Conservation (phyloP, 2,797 vertebrate genomes). For the Peromyscus attwateri region DNA sequence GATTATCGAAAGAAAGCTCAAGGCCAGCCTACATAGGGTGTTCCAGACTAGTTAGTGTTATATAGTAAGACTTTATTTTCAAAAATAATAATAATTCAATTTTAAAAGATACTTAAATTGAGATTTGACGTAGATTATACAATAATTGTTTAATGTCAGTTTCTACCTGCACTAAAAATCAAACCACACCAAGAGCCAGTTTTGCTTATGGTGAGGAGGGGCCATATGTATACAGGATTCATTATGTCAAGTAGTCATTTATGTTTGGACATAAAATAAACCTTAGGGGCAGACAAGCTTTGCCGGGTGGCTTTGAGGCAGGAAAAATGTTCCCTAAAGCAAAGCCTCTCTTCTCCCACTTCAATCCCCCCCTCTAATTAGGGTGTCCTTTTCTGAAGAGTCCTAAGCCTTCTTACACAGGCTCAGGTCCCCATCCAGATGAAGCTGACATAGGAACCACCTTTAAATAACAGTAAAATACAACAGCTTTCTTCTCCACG, state of each 20-base stretch:
- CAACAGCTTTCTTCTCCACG: not conserved
- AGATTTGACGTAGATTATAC: conserved; percentile 5
- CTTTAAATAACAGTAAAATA: not conserved
- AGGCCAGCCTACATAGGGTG: not conserved
- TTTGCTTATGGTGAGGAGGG: not conserved
- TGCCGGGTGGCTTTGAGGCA: not conserved
- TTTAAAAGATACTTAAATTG: conserved; percentile 33
- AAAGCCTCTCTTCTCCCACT: conserved; percentile 3
- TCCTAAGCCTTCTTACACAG: not conserved
- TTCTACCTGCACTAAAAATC: conserved; percentile 8
- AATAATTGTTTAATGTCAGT: not conserved
- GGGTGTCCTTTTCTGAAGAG: conserved; percentile 13
- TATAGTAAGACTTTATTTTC: not conserved
- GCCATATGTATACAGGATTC: not conserved
- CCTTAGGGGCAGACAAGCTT: not conserved
- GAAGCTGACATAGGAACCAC: not conserved
- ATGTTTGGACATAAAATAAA: not conserved
- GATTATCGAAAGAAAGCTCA: not conserved
- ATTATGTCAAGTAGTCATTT: not conserved
- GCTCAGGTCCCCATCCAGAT: not conserved
- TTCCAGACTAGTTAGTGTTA: not conserved
- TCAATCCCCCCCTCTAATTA: conserved; percentile 11
- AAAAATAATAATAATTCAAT: not conserved
- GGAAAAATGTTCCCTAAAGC: conserved; percentile 6
- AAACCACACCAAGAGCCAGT: not conserved